phyloP scores from a whole-genome alignment of 2,113 vertebrate genomes.

The Callipepla squamata region DNA sequence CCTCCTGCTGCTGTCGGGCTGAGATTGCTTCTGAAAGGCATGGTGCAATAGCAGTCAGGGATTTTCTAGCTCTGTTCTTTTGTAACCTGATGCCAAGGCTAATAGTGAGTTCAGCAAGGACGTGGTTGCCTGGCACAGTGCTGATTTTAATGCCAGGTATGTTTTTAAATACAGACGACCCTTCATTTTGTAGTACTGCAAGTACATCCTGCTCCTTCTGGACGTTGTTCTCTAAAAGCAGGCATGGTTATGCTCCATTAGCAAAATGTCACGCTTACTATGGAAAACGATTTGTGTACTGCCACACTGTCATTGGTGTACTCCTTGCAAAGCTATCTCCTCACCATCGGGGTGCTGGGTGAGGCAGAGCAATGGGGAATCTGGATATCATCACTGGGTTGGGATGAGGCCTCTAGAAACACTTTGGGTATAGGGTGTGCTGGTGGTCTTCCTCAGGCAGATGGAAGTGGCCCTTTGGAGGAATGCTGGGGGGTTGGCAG shows the following conservation, averaged over 20 bases:
- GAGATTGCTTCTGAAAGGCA: not conserved
- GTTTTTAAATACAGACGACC: not conserved
- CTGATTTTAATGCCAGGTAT: not conserved
- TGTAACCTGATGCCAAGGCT: not conserved
- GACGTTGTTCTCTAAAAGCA: not conserved
- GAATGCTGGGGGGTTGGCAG: not conserved
- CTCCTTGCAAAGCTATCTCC: not conserved
- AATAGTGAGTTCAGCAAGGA: not conserved
- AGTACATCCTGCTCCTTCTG: not conserved
- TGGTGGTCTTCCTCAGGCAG: not conserved
- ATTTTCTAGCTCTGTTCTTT: not conserved
- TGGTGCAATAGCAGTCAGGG: not conserved
- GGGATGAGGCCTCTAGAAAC: not conserved
- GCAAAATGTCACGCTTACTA: not conserved
- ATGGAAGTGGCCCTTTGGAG: not conserved
- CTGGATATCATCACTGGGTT: not conserved
- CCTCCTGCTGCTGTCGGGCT: not conserved
- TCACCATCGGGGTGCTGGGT: not conserved
- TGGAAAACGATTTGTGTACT: not conserved
- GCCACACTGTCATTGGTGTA: no score
- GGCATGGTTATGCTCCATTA: not conserved
- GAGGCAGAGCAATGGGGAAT: rapidly evolving
- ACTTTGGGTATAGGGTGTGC: not conserved
- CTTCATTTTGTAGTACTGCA: not conserved
- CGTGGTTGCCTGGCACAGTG: not conserved